Evolutionary conservation across 2,113 vertebrate species (phyloP), one percentile per base, ranked within the genome.

Genomic region (Lethenteron camtschaticum): DNA sequence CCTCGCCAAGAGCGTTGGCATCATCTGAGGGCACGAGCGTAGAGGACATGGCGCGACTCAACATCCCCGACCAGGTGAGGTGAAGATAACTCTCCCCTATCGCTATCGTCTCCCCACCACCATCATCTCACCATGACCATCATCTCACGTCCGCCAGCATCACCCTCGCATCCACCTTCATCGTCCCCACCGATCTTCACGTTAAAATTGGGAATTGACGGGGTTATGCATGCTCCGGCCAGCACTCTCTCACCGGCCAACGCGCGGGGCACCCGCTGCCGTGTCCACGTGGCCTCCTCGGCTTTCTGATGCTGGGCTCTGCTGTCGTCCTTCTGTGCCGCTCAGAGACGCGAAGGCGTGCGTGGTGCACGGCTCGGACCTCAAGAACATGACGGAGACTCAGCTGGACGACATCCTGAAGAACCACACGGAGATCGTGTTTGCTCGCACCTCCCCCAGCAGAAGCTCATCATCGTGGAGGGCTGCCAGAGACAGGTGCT

Each of bases 1-100:
- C 88, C 73, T 91, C 2, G 88, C 88, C 72, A 91, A 91, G 76
- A 87, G 88, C 2, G 88, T 91, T 70, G 88, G 87, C 56, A 91
- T 91, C 81, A 91, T 91, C 77, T 91, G 88, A 90, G 77, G 88
- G 88, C 73, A 91, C 0, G 88, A 91, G 79, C 88, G 0, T 91
- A 68, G 87, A 91, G 73, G 88, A 91, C 78, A 91, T 91, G 0
- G 88, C 88, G 70, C 81, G 88, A 58, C 86, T 91, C 70, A 91
- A 91, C 75, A 91, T 91, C 24, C 88, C 88, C 0, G 86, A 83
- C 77, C 87, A 89, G 74, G 87, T 89, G 73, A 83, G 88, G 88
- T 90, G 56, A 58, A 12, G 69, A 4, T 7, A 41, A 41, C 41
- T 41, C 41, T 41, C 41, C 6, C 41, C 41, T 6, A 41, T 41